Base-by-base conservation (phyloP, 2,888 invertebrate genomes). In the Andrena bicolor region DNA sequence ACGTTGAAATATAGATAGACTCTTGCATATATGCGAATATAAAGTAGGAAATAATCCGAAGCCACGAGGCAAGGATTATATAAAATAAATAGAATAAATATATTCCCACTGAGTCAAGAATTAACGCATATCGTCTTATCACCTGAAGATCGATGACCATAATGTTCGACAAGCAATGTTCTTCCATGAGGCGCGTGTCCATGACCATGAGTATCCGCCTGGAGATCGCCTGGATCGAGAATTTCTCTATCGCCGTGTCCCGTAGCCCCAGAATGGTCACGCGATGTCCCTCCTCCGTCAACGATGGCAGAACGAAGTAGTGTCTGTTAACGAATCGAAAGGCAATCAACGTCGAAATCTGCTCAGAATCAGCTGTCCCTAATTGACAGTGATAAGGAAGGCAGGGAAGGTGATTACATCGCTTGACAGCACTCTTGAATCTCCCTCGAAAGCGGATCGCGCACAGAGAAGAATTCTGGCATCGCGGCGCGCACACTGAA, bases 121-220 rank as follows among this genome's bases (percentile, higher is more conserved):
- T 16, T 16, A 16, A 16, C 41, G 16, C 41, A 16, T 4, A 41
- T 41, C 13, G 41, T 41, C 41, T 41, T 4, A 13, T 41, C 89
- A 94, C 93, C 91, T 94, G 86, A 41, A 93, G 88, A 90, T 94
- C 93, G n/a, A 93, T 73, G 32, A 94, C 71, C 92, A 94, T 93
- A 20, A 94, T 86, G 79, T 93, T 93, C 20, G 93, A 93, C 41
- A 94, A 83, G 77, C 92, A 92, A 26, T 88, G 77, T 86, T 94
- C 94, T 73, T 93, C 93, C 28, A 89, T 81, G 26, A 94, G 81
- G 66, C 94, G 91, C 73, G 88, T 84, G 71, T 94, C 94, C 86
- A 93, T 87, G 5, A 93, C 90, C 94, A 94, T 94, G 23, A 94
- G 85, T 32, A 94, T 90, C 13, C 94, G 91, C 84, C 90, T 91